These are phyloP conservation scores for Steatornis caripensis DNA, from an alignment of 2,113 vertebrate species.

Conservation along the genomic window DNA sequence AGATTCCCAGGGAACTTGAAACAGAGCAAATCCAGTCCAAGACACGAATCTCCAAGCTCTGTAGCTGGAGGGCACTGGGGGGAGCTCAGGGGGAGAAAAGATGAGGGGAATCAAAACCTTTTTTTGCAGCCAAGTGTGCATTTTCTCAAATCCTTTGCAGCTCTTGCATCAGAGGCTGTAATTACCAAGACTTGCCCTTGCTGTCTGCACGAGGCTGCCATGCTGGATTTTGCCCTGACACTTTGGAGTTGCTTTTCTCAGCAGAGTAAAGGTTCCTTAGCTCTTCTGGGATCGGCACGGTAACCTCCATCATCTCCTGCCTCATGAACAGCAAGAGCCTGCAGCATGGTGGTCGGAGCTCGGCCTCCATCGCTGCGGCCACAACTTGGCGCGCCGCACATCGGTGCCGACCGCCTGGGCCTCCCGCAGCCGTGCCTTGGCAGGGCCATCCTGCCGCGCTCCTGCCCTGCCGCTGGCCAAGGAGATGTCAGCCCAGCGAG, in stretches of 20 bases:
- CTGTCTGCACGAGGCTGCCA: not conserved
- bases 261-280: not conserved
- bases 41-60: not conserved
- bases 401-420: rapidly evolving
- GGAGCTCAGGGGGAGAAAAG: not conserved
- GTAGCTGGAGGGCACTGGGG: not conserved
- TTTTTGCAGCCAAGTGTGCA: not conserved
- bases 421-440: rapidly evolving
- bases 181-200: not conserved
- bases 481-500: not conserved
- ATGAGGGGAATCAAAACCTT: not conserved
- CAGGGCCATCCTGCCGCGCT: not conserved
- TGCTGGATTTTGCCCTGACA: not conserved
- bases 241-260: not conserved
- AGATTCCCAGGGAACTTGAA: slow-evolving; percentile 62
- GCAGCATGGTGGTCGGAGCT: rapidly evolving
- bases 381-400: rapidly evolving
- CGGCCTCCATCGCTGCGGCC: rapidly evolving
- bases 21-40: slow-evolving; percentile 4
- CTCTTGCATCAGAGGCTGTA: not conserved
- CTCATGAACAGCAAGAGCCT: not conserved
- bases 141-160: slow-evolving; percentile 41
- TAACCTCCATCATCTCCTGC: not conserved
- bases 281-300: not conserved
- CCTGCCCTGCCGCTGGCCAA: not conserved